Base-by-base conservation (phyloP, 2,113 vertebrate species). In the Riparia riparia region DNA sequence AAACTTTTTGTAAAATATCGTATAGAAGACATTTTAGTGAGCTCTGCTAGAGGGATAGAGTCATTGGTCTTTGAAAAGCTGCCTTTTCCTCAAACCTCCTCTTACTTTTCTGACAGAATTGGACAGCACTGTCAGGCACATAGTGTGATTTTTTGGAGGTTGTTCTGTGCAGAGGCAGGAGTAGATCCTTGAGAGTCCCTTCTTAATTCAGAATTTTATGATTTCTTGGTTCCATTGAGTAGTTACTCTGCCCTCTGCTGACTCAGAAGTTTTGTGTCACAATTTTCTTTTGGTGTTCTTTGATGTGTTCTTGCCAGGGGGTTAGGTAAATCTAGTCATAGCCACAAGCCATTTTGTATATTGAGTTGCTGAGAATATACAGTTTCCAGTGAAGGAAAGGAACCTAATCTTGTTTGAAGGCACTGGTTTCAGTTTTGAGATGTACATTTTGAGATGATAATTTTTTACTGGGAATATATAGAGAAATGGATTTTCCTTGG, bases 231-330 rank as follows among this genome's bases (percentile, higher is more conserved):
- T 83, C 65, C 17, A 4, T 7, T 45, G 31, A 78, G 25, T 14
- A 53, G 80, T 66, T 80, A 69, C n/a, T 83, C 72, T 95, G 96
- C 94, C 80, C 65, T 79, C 89, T 91, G 53, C 73, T 82, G 93
- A 61, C 86, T 81, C 47, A 41, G 12, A 74, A 68, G 37, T 79
- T 87, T 19, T 68, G 2, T 77, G 77, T 74, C 49, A 49, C 10
- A 19, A 39, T 64, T 78, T 71, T 82, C 7, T 60, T 50, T 72
- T 7, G 12, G 57, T 45, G 32, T 70, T 72, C 26, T 77, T 65
- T 3, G 2, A 14, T 41, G 10, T 65, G 58, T 86, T 80, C 17
- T 12, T 81, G 61, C 19, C 91, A 42, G 28, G 69, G 12, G 5
- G 6, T 91, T 85, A 74, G 53, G 6, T 66, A 72, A 63, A 42